These are phyloP conservation scores for Poeciliopsis infans DNA, from an alignment of 2,797 vertebrate genomes.

Conservation along the genomic window DNA sequence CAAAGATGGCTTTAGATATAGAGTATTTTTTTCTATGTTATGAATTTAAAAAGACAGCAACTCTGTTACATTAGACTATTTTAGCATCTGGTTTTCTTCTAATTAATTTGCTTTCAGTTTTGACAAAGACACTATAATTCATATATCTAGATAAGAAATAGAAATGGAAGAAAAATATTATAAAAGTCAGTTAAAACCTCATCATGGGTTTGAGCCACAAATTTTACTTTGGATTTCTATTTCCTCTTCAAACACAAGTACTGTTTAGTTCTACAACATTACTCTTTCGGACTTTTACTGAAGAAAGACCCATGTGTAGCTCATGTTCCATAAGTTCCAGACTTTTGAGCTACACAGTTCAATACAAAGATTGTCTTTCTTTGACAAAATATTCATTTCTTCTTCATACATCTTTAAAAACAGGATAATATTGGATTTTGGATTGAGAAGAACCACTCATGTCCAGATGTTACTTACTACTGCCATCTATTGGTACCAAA, in stretches of 20 bases:
- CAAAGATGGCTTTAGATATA: neutral
- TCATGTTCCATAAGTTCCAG: neutral
- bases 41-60: neutral
- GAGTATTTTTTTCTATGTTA: neutral
- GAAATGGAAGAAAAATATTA: neutral
- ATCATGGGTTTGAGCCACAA: no score
- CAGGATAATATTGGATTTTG: neutral
- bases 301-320: no score
- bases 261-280: neutral
- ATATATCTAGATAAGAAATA: neutral
- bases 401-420: neutral
- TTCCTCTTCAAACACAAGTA: neutral
- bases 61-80: neutral
- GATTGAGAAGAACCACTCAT: neutral
- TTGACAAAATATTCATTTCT: neutral
- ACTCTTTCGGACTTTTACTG: neutral
- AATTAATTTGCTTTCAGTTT: neutral
- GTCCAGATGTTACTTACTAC: conserved; percentile 1
- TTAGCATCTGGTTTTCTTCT: neutral
- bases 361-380: neutral
- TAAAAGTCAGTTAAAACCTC: neutral
- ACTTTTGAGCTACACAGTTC: neutral
- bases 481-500: conserved; percentile 58
- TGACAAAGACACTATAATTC: neutral
- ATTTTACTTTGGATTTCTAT: conserved; percentile 13